Conservation (phyloP, 2,113 vertebrate genomes). For the Syngnathus scovelli region DNA sequence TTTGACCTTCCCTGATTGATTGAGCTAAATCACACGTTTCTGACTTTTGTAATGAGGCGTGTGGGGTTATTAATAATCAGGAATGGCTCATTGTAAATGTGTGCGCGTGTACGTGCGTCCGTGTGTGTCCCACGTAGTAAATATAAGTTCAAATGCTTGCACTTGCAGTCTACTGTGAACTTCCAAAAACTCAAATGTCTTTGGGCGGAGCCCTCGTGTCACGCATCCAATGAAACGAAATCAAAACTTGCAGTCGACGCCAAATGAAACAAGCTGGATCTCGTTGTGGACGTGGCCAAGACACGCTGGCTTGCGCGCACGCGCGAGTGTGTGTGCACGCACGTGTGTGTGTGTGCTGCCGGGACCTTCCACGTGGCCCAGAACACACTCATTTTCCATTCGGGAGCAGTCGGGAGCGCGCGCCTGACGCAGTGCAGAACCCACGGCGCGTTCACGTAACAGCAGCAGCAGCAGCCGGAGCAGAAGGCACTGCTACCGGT, state of each 20-base stretch:
- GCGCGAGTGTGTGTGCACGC: too few species aligned
- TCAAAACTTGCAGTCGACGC: not conserved
- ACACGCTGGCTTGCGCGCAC: not conserved
- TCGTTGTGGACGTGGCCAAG: conserved; percentile 6
- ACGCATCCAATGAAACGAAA: not conserved
- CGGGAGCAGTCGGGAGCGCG: not conserved
- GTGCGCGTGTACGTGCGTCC: not conserved
- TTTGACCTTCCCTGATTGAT: not conserved
- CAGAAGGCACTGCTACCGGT: not conserved
- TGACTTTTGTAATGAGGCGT: too few species aligned
- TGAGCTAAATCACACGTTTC: not conserved
- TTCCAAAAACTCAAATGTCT: not conserved
- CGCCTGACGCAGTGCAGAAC: conserved; percentile 8
- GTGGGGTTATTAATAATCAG: not conserved
- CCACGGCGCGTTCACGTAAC: conserved; percentile 6
- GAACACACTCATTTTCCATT: conserved; percentile 1
- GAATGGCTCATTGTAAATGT: too few species aligned
- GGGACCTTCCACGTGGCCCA: conserved; percentile 1
- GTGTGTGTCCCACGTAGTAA: not conserved
- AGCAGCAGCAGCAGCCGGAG: not conserved
- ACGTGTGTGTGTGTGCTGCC: not conserved
- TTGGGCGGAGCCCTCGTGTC: not conserved
- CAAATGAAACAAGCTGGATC: not conserved
- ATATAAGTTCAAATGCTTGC: too few species aligned
- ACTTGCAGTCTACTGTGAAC: not conserved